Evolutionary conservation across 2,888 invertebrate genomes (phyloP).

Genomic region (Oasisia sp.): DNA sequence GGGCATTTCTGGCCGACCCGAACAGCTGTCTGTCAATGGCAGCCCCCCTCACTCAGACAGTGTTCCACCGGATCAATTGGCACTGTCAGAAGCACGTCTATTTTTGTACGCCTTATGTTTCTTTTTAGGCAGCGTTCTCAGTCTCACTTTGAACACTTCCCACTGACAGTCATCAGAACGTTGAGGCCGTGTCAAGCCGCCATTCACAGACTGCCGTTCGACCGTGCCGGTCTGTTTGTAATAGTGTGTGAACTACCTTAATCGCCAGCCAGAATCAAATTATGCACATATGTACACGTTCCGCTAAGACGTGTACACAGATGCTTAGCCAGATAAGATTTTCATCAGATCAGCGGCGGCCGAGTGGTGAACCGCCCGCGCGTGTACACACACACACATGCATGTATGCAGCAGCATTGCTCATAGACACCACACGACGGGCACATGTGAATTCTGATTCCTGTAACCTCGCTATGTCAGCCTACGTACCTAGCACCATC

Average conservation of each 20-base stretch:
- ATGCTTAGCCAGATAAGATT: slow-evolving; percentile 4
- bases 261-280: neutral
- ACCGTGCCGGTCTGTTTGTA: neutral
- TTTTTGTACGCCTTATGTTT: neutral
- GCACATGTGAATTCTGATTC: neutral
- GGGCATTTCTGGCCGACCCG: neutral
- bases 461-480: neutral
- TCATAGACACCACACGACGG: neutral
- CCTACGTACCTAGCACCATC: neutral
- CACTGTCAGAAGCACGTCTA: neutral
- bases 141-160: neutral
- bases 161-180: neutral
- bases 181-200: neutral
- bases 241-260: slow-evolving; percentile 3
- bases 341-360: neutral
- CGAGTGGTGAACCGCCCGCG: neutral
- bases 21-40: neutral
- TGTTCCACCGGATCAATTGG: neutral
- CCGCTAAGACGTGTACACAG: neutral
- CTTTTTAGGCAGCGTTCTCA: neutral
- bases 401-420: neutral
- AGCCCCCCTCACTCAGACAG: neutral
- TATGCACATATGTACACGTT: slow-evolving; percentile 10
- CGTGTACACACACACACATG: neutral
- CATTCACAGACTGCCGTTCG: neutral